Evolutionary conservation across 2,888 invertebrate species (phyloP).

Genomic region (Gastrophysa polygoni): DNA sequence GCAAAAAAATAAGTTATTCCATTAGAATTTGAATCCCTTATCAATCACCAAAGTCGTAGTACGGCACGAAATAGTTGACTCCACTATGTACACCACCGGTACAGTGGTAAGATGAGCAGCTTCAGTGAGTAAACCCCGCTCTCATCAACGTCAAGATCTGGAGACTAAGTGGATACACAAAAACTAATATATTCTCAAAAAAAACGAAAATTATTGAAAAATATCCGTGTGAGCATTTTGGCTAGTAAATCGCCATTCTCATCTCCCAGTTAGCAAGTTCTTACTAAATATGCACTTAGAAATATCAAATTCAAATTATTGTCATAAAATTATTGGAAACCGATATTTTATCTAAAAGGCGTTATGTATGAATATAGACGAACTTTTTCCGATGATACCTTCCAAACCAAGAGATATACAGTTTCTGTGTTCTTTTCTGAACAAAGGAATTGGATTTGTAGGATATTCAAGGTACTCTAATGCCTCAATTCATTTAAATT

Average conservation of each 20-base stretch:
- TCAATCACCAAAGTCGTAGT: constrained; percentile 22
- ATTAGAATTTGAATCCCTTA: constrained; percentile 14
- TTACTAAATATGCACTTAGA: no score
- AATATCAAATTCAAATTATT: no score
- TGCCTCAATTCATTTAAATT: no score
- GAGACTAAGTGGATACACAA: background rate
- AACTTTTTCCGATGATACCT: no score
- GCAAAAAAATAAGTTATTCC: constrained; percentile 23
- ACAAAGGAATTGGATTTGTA: no score
- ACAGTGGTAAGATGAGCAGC: constrained; percentile 31
- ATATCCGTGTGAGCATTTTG: background rate
- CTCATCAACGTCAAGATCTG: constrained; percentile 20
- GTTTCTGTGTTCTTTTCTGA: no score
- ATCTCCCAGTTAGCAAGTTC: no score
- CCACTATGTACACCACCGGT: constrained; percentile 21
- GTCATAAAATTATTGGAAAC: no score
- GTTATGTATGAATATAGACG: no score
- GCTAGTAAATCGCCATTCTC: background rate
- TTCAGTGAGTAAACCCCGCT: constrained; percentile 31
- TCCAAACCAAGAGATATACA: no score
- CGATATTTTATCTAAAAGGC: no score
- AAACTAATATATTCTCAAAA: background rate
- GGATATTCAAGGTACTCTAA: no score
- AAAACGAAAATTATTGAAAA: background rate
- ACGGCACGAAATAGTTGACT: constrained; percentile 25